A percentile compares a stretch with the other conserved stretches of the same genome.
Conservation (phyloP, 2,797 vertebrate species). For the Microcaecilia unicolor region DNA sequence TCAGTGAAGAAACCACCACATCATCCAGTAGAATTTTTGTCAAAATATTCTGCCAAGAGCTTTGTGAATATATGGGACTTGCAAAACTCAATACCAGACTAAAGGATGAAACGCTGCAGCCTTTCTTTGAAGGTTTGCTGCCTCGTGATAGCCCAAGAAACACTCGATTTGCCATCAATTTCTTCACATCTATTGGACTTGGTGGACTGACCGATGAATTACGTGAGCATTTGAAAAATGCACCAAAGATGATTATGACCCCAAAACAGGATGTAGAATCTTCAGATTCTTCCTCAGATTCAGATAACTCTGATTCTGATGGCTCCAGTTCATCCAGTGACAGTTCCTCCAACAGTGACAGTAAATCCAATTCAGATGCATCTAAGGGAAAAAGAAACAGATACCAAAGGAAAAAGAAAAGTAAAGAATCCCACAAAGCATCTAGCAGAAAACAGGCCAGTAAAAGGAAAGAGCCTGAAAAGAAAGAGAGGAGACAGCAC, state of each 20-base stretch:
- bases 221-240: constrained; percentile 92
- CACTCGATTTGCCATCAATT: constrained; percentile 96
- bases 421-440: constrained; percentile 42
- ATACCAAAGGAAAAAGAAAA: constrained; percentile 42
- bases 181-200: constrained; percentile 96
- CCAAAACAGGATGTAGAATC: constrained; percentile 90
- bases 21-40: constrained; percentile 97
- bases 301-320: constrained; percentile 44
- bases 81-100: constrained; percentile 88
- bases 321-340: constrained; percentile 58
- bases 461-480: constrained; percentile 44
- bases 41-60: constrained; percentile 97
- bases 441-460: constrained; percentile 36
- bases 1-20: constrained; percentile 94
- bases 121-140: constrained; percentile 89
- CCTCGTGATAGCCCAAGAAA: constrained; percentile 95
- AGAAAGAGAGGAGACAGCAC: constrained; percentile 35
- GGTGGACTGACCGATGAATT: constrained; percentile 95
- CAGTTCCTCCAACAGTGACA: constrained; percentile 52
- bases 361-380: constrained; percentile 49
- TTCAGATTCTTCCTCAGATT: constrained; percentile 67
- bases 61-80: constrained; percentile 97
- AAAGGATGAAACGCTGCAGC: constrained; percentile 82
- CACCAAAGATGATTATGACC: constrained; percentile 92
- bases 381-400: constrained; percentile 60